Conservation (phyloP, 2,888 invertebrate species). For the Heliconius charithonia region DNA sequence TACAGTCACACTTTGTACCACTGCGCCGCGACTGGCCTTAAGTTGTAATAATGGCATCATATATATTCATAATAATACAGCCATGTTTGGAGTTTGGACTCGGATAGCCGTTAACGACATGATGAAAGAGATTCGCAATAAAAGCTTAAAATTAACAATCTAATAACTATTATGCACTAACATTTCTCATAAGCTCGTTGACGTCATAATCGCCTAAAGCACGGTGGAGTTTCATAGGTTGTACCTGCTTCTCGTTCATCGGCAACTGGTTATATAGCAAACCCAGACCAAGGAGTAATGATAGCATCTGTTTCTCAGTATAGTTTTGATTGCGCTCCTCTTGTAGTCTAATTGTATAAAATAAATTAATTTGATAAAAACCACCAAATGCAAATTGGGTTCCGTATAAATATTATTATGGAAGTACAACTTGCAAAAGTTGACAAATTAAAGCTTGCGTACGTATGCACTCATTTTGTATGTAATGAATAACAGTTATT, state of each 20-base stretch:
- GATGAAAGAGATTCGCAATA: background rate
- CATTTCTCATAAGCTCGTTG: constrained; percentile 67
- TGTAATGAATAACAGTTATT: too few relatives aligned
- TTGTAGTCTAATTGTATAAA: constrained; percentile 57
- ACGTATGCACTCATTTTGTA: too few relatives aligned
- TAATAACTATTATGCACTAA: constrained; percentile 51
- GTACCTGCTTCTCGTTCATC: constrained; percentile 55
- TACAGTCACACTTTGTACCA: too few relatives aligned
- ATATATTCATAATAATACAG: background rate
- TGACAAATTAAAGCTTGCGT: too few relatives aligned
- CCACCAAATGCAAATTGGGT: too few relatives aligned
- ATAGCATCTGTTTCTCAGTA: constrained; percentile 65
- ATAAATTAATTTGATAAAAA: background rate
- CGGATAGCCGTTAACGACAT: background rate
- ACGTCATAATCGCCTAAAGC: constrained; percentile 74
- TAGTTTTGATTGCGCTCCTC: constrained; percentile 70
- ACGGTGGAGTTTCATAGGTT: constrained; percentile 64
- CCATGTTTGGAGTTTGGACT: background rate
- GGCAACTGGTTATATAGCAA: constrained; percentile 68
- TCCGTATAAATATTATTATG: too few relatives aligned
- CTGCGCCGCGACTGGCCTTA: too few relatives aligned
- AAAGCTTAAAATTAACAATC: constrained; percentile 2
- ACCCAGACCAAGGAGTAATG: constrained; percentile 68
- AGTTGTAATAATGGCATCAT: background rate
- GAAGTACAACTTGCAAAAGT: too few relatives aligned